phyloP scores from a whole-genome alignment of 2,113 vertebrate species.

The Mixornis gularis region DNA sequence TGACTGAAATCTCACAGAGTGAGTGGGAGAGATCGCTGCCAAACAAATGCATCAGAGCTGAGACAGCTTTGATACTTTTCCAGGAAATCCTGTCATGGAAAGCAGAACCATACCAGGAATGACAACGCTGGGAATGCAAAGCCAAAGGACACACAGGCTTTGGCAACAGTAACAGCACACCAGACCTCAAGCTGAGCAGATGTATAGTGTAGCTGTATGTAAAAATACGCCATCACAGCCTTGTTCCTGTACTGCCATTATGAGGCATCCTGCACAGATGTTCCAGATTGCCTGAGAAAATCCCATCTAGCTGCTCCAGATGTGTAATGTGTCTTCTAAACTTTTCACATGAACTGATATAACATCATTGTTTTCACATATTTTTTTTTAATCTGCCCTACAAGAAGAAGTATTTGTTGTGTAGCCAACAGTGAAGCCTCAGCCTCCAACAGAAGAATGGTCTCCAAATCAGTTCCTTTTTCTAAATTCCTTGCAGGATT shows the following conservation, averaged over 20 bases:
- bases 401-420: not conserved
- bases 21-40: not conserved
- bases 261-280: not conserved
- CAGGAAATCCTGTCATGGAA: conserved; percentile 36
- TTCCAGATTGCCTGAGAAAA: not conserved
- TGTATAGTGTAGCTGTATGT: not conserved
- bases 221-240: not conserved
- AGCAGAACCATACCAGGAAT: not conserved
- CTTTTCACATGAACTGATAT: not conserved
- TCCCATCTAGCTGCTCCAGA: not conserved
- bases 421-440: not conserved
- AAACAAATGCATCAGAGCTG: not conserved
- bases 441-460: not conserved
- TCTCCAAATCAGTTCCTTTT: not conserved
- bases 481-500: not conserved
- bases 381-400: not conserved
- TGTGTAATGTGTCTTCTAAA: not conserved
- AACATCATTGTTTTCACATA: not conserved
- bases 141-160: not conserved
- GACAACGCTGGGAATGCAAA: not conserved
- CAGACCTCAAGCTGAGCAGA: conserved; percentile 1
- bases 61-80: conserved; percentile 6
- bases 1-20: not conserved
- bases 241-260: not conserved
- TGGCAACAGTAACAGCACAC: not conserved